Evolutionary conservation across 2,113 vertebrate species (phyloP).

Genomic region (Pogona vitticeps): DNA sequence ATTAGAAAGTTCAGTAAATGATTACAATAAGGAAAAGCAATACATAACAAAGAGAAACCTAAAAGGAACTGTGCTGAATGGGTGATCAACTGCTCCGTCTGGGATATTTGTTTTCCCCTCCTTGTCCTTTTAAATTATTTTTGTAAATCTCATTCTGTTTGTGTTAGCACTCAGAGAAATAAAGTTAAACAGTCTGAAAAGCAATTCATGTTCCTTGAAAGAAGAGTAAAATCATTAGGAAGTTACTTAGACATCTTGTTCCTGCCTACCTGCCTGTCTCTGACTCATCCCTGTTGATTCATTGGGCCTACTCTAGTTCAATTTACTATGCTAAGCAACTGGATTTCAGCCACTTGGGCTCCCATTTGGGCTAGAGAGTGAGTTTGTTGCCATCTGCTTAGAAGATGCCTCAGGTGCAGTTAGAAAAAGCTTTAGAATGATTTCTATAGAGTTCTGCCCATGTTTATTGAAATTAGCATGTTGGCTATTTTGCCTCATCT

Average conservation of each 20-base stretch:
- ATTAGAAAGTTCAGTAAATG: background rate
- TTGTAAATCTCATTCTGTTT: constrained; percentile 37
- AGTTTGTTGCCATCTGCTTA: too few species aligned
- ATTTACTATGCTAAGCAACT: too few species aligned
- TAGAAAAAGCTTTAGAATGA: too few species aligned
- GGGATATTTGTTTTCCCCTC: background rate
- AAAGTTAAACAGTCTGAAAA: constrained; percentile 33
- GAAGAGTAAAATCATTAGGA: constrained; percentile 1
- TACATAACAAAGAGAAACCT: background rate
- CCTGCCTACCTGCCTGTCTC: background rate
- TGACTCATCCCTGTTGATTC: background rate
- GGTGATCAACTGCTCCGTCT: constrained; percentile 30
- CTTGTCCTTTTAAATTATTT: background rate
- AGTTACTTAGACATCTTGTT: constrained; percentile 39
- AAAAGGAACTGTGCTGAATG: background rate
- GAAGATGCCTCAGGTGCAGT: too few species aligned
- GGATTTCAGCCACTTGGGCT: too few species aligned
- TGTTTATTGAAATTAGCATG: too few species aligned
- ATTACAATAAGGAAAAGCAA: background rate
- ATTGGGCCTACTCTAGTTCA: too few species aligned
- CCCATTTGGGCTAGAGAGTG: too few species aligned
- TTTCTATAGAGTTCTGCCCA: too few species aligned
- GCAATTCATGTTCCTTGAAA: constrained; percentile 18
- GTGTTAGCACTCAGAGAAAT: constrained; percentile 8
- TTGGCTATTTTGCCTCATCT: too few species aligned